Evolutionary conservation across 2,797 vertebrate genomes (phyloP), one percentile per base, ranked within the genome.

Genomic region (Urosaurus nigricauda): DNA sequence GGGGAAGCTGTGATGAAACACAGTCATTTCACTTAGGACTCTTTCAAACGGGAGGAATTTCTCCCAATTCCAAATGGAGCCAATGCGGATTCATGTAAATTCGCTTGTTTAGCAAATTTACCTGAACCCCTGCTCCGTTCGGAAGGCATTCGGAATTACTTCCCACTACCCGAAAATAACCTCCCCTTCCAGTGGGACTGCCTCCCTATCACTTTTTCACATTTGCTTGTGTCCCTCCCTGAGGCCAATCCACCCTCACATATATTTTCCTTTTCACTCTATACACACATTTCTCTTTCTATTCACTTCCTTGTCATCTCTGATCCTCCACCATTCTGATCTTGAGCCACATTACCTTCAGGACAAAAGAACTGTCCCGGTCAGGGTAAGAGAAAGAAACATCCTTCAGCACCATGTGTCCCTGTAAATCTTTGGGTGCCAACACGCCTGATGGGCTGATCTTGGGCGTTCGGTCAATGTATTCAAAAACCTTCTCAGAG

Each of bases 401-500:
- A 0, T 98, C 96, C 90, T 94, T 93, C 79, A 99, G 97, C 68
- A 97, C 63, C 73, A 99, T 92, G 32, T 92, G 91, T 83, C 98
- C 98, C 0, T 83, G 0, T 0, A 98, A 91, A 13, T 86, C 74
- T 35, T 83, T 0, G 0, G 98, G 96, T 0, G 93, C 93, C 92
- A 98, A 84, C 0, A 80, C 93, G 24, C 98, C 98, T 0, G 94
- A 84, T 0, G 95, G 89, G 7, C 97, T 95, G 58, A 95, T 70
- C 9, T 93, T 53, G 43, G 98, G 98, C 74, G 89, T 94, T 40
- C 97, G 95, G 93, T 98, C 98, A 93, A 99, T 91, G 92, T 98
- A 98, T 84, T 99, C 97, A 88, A 99, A 98, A 89, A 98, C 97
- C 94, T 98, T 98, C 93, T 98, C 96, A 0, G 98, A 98, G 29